phyloP scores from a whole-genome alignment of 2,888 invertebrate genomes.

The Caenorhabditis zanzibari region DNA sequence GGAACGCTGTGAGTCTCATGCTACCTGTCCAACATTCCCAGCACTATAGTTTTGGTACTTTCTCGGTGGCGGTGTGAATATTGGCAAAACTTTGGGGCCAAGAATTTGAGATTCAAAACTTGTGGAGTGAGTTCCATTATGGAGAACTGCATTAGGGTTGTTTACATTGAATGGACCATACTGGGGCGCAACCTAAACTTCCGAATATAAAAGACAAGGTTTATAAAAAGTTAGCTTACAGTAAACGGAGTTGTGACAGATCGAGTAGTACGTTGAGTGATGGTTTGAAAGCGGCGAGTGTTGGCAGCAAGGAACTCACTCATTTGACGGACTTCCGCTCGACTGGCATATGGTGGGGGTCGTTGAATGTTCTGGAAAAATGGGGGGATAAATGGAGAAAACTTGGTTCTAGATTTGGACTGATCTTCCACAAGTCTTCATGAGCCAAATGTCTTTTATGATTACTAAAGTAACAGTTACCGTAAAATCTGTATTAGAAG shows the following conservation, averaged over 20 bases:
- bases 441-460: too few relatives aligned
- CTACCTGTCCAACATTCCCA: constrained; percentile 64
- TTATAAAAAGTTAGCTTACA: constrained; percentile 12
- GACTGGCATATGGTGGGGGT: constrained; percentile 73
- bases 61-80: constrained; percentile 79
- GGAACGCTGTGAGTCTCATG: background rate
- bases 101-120: constrained; percentile 69
- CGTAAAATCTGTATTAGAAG: too few relatives aligned
- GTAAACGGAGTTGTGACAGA: constrained; percentile 67
- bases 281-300: constrained; percentile 60
- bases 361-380: constrained; percentile 67
- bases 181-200: constrained; percentile 75
- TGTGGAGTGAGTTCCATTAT: constrained; percentile 69
- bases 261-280: constrained; percentile 64
- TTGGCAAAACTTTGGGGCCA: constrained; percentile 72
- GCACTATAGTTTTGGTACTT: constrained; percentile 52
- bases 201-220: background rate
- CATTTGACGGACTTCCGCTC: constrained; percentile 74
- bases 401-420: too few relatives aligned
- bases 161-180: constrained; percentile 82
- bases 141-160: constrained; percentile 75
- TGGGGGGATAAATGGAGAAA: background rate
- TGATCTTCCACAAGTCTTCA: too few relatives aligned
- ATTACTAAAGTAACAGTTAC: too few relatives aligned
- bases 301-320: constrained; percentile 68